Percentiles rank a stretch among this genome's conserved stretches.
Evolutionary conservation across 92 coral and sea anemone genomes (phyloP).

Genomic region (Epizoanthus illoricatus): DNA sequence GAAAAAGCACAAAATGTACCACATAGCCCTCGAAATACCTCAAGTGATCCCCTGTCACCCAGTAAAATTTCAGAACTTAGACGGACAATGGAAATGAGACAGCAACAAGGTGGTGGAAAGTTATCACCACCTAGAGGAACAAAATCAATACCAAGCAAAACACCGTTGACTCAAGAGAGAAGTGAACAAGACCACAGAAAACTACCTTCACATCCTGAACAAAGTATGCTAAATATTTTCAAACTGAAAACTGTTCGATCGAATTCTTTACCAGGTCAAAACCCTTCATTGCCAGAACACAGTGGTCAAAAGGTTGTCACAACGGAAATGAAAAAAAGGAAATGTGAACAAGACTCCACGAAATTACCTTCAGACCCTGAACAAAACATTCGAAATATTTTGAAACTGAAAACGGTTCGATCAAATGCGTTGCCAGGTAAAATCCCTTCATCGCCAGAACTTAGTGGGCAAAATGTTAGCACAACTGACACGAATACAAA

Average conservation of each 20-base stretch:
- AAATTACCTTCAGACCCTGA: neutral
- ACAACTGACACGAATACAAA: too few relatives aligned
- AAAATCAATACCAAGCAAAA: neutral
- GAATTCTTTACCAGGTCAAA: neutral
- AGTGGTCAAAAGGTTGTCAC: too few relatives aligned
- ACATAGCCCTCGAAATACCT: neutral
- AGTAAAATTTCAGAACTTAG: conserved; percentile 27
- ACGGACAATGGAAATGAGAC: conserved; percentile 17
- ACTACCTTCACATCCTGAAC: neutral
- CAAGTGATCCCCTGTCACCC: neutral
- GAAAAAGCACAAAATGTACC: conserved; percentile 6
- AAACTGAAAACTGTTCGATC: neutral
- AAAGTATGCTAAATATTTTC: neutral
- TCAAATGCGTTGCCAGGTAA: neutral
- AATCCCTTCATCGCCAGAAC: neutral
- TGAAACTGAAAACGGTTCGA: neutral
- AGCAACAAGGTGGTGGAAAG: neutral
- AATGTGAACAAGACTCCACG: neutral
- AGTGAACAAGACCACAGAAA: neutral
- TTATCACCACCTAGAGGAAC: neutral
- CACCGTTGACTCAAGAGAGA: neutral
- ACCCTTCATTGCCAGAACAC: too few relatives aligned
- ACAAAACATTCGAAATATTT: neutral
- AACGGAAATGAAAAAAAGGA: too few relatives aligned
- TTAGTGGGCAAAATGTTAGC: too few relatives aligned